Evolutionary conservation across 1,140 invertebrate species (phyloP), one percentile per base, ranked within the genome.

Genomic region (Linepithema humile): DNA sequence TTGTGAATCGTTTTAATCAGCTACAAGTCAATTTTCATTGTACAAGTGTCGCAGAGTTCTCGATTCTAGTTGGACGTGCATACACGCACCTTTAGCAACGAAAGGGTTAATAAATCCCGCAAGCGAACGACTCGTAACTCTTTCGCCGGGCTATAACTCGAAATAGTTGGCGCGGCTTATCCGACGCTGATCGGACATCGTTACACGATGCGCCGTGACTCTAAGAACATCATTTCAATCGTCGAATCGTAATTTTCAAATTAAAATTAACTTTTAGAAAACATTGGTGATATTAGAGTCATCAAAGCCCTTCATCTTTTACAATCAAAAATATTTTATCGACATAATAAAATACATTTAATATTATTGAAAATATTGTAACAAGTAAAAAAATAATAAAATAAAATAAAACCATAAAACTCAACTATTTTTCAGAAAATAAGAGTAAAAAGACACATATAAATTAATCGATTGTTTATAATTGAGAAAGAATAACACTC

Each of bases 161-260:
- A 90, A 92, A 93, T 92, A 92, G 90, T 91, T 91, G 89, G 88
- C 88, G 85, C 85, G 89, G 87, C 89, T 92, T 93, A 93, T 93
- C 92, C 88, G 40, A 43, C 80, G 70, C 80, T 83, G 88, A 92
- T 92, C 92, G 78, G 87, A 55, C 90, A 40, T 9, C 60, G 73
- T 85, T 82, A 91, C 90, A 89, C 90, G 89, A 89, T 88, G 91
- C 90, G 70, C 67, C 78, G 55, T 64, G 69, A 43, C 82, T 59
- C 67, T 38, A 45, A 50, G 6, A 3, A n/a, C 43, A 3, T 4
- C 62, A 12, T 12, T 45, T 45, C 70, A 29, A 48, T 57, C 23
- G 64, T 43, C 57, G 17, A 35, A 59, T 60, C 48, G 53, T 70
- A 48, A 26, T 2, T 35, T 17, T 1, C 29, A 43, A 78, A 53